These are phyloP conservation scores for Chesias legatella DNA, from an alignment of 2,888 invertebrate genomes.

Conservation along the genomic window DNA sequence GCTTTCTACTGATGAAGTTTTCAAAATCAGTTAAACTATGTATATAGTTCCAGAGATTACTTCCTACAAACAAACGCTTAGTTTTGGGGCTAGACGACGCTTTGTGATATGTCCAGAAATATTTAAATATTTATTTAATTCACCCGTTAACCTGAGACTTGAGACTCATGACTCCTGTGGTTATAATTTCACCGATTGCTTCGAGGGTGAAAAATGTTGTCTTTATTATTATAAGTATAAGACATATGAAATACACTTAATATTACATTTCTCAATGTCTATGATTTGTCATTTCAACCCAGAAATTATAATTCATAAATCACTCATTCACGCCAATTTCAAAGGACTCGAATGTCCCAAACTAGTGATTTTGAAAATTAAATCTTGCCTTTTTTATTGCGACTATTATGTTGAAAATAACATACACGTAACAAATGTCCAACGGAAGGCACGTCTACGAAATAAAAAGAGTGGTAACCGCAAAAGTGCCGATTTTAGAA, in stretches of 20 bases:
- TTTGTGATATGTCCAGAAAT: too few relatives aligned
- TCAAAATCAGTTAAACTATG: too few relatives aligned
- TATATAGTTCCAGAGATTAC: too few relatives aligned
- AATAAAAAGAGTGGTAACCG: conserved; percentile 39
- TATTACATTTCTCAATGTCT: conserved; percentile 3
- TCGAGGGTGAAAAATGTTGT: too few relatives aligned
- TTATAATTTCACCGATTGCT: too few relatives aligned
- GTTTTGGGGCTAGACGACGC: too few relatives aligned
- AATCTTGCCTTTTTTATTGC: conserved; percentile 47
- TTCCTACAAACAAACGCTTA: too few relatives aligned
- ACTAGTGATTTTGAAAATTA: conserved; percentile 57
- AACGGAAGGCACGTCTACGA: conserved; percentile 64
- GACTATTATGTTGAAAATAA: conserved; percentile 46
- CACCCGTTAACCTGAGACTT: too few relatives aligned
- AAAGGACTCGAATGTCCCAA: conserved; percentile 50
- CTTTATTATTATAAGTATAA: too few relatives aligned
- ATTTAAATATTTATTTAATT: too few relatives aligned
- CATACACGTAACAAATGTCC: conserved; percentile 22
- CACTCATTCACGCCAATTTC: conserved; percentile 37
- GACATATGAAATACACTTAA: background rate
- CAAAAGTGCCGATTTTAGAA: conserved; percentile 44
- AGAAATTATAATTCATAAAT: conserved; percentile 42
- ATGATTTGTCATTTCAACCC: conserved; percentile 15
- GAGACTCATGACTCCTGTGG: too few relatives aligned
- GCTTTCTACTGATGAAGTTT: too few relatives aligned